Percentiles rank a stretch among this genome's conserved stretches.
These are phyloP conservation scores for Laterallus jamaicensis DNA, from an alignment of 2,113 vertebrate species.

Conservation along the genomic window DNA sequence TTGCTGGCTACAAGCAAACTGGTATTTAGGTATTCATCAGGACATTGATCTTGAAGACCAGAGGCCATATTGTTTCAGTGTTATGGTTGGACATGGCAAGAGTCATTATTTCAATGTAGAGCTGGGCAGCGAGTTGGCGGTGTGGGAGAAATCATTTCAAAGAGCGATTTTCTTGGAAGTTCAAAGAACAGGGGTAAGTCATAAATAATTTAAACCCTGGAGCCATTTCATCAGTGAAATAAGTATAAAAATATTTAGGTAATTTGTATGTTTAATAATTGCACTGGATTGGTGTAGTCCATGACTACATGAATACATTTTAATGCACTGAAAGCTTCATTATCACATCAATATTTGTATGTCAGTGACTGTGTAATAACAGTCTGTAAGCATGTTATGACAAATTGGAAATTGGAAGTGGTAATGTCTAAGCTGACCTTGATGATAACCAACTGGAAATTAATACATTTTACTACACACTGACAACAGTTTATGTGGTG, in stretches of 20 bases:
- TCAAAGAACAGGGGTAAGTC: conserved; percentile 87
- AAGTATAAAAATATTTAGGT: background rate
- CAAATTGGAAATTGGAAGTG: background rate
- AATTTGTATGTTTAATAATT: background rate
- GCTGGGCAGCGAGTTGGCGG: conserved; percentile 83
- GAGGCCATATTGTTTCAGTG: conserved; percentile 87
- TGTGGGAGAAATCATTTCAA: conserved; percentile 94
- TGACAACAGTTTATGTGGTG: background rate
- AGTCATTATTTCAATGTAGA: conserved; percentile 89
- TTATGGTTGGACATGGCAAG: conserved; percentile 85
- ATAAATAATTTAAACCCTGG: background rate
- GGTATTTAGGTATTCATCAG: conserved; percentile 85
- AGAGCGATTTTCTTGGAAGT: conserved; percentile 92
- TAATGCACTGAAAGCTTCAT: background rate
- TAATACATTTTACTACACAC: background rate
- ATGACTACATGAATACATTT: background rate
- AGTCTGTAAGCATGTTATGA: background rate
- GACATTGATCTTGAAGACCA: conserved; percentile 83
- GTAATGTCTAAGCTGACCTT: background rate
- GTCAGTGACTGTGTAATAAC: background rate
- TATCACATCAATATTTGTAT: background rate
- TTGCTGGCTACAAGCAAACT: conserved; percentile 88
- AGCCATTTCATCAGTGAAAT: background rate
- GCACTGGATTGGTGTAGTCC: background rate
- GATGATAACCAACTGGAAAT: background rate